phyloP scores from a whole-genome alignment of 2,113 vertebrate species.

The Mobula hypostoma region DNA sequence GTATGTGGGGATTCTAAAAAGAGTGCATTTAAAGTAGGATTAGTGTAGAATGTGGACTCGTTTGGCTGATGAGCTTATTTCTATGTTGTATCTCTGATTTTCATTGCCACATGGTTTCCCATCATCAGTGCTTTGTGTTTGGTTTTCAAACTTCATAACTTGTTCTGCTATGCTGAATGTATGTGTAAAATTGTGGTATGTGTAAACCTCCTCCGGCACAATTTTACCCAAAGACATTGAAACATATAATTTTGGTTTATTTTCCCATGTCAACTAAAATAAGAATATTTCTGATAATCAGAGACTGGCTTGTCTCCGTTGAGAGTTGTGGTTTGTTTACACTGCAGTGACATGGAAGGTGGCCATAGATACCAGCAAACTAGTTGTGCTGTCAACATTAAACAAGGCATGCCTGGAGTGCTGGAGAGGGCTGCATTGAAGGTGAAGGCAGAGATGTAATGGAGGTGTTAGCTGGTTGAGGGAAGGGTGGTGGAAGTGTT shows the following conservation, averaged over 20 bases:
- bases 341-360: background rate
- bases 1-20: no score
- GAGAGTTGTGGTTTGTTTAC: background rate
- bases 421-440: no score
- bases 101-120: background rate
- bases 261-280: background rate
- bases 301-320: background rate
- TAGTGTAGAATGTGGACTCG: no score
- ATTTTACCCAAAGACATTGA: background rate
- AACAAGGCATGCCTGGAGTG: background rate
- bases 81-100: background rate
- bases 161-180: background rate
- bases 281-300: background rate
- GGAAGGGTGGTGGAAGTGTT: no score
- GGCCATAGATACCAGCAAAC: background rate
- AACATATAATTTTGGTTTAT: slow-evolving; percentile 18
- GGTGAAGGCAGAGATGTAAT: no score
- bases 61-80: no score
- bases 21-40: no score
- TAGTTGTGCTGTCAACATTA: background rate
- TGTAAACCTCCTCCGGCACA: background rate
- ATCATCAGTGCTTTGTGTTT: background rate
- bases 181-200: no score
- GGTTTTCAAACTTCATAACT: background rate
- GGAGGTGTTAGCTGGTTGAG: no score